phyloP scores from a whole-genome alignment of 2,113 vertebrate genomes.

The Pseudolaguvia tuberculata region DNA sequence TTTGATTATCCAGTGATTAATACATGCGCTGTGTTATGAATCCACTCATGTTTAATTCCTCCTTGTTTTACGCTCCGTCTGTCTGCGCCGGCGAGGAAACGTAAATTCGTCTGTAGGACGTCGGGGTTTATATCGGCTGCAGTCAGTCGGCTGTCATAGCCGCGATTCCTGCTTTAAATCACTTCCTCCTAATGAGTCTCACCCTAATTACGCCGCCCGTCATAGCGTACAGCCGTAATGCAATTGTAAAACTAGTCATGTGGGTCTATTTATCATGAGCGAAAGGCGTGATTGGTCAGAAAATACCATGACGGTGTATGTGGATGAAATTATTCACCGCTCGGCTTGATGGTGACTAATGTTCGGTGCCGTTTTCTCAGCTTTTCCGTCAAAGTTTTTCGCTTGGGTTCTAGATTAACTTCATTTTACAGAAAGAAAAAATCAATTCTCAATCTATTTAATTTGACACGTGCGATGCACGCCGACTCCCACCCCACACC shows the following conservation, averaged over 20 bases:
- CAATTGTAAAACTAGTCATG: slow-evolving; percentile 49
- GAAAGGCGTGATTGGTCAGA: slow-evolving; percentile 42
- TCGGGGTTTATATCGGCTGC: slow-evolving; percentile 16
- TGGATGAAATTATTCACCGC: slow-evolving; percentile 18
- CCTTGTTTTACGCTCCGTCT: slow-evolving; percentile 10
- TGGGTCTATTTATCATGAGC: slow-evolving; percentile 51
- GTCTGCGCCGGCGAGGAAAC: slow-evolving; percentile 10
- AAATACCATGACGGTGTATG: background rate
- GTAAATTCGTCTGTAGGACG: background rate
- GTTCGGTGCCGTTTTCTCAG: background rate
- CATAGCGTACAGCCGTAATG: slow-evolving; percentile 44
- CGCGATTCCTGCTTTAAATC: slow-evolving; percentile 39
- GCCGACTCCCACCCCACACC: too few relatives aligned
- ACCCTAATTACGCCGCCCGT: slow-evolving; percentile 43
- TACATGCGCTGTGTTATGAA: background rate
- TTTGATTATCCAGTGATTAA: background rate
- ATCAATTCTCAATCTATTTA: slow-evolving; percentile 58
- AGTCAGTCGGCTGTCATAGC: slow-evolving; percentile 28
- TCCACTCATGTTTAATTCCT: background rate
- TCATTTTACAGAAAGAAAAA: slow-evolving; percentile 35
- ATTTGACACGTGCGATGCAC: slow-evolving; percentile 58
- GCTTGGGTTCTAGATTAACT: slow-evolving; percentile 19
- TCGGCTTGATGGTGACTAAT: slow-evolving; percentile 2
- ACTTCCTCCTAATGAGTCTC: slow-evolving; percentile 44
- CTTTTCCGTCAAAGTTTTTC: slow-evolving; percentile 13